Evolutionary conservation across 2,888 invertebrate genomes (phyloP).

Genomic region (Orthosia cruda): DNA sequence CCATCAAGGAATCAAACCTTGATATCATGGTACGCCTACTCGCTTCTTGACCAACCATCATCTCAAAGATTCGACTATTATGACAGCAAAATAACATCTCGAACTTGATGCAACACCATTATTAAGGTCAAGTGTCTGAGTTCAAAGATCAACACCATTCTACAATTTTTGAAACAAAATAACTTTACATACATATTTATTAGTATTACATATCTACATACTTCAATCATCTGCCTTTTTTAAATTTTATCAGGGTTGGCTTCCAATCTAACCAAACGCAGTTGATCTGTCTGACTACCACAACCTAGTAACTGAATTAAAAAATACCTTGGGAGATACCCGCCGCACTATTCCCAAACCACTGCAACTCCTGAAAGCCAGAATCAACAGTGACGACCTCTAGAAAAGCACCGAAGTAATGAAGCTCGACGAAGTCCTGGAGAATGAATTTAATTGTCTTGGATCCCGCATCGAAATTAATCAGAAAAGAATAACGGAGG

Average conservation of each 20-base stretch:
- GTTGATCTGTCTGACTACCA: too few relatives aligned
- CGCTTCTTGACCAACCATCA: slow-evolving; percentile 5
- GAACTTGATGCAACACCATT: slow-evolving; percentile 38
- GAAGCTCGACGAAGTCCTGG: too few relatives aligned
- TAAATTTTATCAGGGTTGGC: neutral
- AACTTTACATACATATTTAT: slow-evolving; percentile 17
- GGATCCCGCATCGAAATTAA: too few relatives aligned
- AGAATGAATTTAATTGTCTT: too few relatives aligned
- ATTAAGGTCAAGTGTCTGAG: slow-evolving; percentile 59
- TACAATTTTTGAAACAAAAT: slow-evolving; percentile 37
- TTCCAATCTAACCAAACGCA: neutral
- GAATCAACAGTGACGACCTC: too few relatives aligned
- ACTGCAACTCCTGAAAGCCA: too few relatives aligned
- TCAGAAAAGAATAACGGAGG: too few relatives aligned
- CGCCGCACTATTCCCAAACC: too few relatives aligned
- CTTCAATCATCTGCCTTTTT: neutral
- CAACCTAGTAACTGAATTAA: too few relatives aligned
- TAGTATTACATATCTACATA: slow-evolving; percentile 2
- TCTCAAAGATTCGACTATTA: neutral
- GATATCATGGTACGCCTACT: neutral
- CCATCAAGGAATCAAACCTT: neutral
- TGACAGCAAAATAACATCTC: slow-evolving; percentile 34
- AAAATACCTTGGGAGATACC: too few relatives aligned
- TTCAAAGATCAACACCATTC: slow-evolving; percentile 53
- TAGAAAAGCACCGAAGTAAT: too few relatives aligned